Conservation (phyloP, 2,888 invertebrate species). For the Tachystola acroxantha region DNA sequence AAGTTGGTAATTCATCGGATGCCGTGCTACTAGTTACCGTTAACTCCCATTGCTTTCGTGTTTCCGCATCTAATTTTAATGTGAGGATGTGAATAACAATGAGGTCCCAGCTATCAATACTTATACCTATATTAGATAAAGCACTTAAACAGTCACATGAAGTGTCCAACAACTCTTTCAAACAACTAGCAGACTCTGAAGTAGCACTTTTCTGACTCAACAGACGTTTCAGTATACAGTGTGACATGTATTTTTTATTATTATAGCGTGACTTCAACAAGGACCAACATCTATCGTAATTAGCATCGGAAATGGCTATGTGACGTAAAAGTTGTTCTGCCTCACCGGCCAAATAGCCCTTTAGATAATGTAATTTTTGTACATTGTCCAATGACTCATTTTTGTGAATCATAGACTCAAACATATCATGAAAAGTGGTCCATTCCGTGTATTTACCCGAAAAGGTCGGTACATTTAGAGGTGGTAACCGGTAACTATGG, state of each 20-base stretch:
- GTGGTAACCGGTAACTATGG: conserved; percentile 7
- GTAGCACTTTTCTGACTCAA: conserved; percentile 7
- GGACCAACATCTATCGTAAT: conserved; percentile 18
- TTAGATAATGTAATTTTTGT: conserved; percentile 21
- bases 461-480: conserved; percentile 16
- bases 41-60: conserved; percentile 14
- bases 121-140: conserved; percentile 10
- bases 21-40: conserved; percentile 1
- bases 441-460: conserved; percentile 17
- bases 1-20: conserved; percentile 14
- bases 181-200: conserved; percentile 13
- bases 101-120: conserved; percentile 13
- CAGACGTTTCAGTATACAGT: conserved; percentile 15
- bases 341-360: conserved; percentile 17
- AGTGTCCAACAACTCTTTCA: conserved; percentile 18
- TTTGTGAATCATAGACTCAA: conserved; percentile 17
- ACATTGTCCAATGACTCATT: conserved; percentile 17
- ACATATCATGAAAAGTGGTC: conserved; percentile 18
- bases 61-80: conserved; percentile 12
- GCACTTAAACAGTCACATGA: conserved; percentile 17
- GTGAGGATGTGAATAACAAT: conserved; percentile 12
- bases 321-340: conserved; percentile 19
- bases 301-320: conserved; percentile 12
- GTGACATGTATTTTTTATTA: conserved; percentile 18
- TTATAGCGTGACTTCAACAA: conserved; percentile 15